Conservation (phyloP, 2,797 vertebrate species). For the Alauda arvensis region DNA sequence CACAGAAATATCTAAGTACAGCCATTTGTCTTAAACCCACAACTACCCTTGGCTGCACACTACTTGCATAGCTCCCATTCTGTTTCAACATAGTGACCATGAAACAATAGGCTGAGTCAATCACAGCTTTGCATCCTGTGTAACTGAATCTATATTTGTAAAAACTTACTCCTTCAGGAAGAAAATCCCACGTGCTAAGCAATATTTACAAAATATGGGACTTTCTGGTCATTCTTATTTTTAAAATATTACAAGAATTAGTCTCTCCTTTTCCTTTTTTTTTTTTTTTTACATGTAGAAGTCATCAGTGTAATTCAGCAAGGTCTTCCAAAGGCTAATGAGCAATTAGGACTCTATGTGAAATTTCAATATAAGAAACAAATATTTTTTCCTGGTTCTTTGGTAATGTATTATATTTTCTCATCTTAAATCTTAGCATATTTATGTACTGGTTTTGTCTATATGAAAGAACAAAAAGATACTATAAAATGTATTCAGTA, state of each 20-base stretch:
- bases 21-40: neutral
- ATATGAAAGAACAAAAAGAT: slow-evolving; percentile 25
- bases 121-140: neutral
- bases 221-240: neutral
- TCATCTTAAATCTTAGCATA: slow-evolving; percentile 22
- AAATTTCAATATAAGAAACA: neutral
- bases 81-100: neutral
- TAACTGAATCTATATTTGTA: neutral
- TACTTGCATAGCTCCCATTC: neutral
- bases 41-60: neutral
- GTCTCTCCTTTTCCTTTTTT: neutral
- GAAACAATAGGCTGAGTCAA: neutral
- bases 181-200: neutral
- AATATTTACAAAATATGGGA: neutral
- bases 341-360: neutral
- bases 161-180: neutral
- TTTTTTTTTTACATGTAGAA: neutral
- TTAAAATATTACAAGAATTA: neutral
- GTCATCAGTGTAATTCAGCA: neutral
- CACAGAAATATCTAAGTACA: neutral
- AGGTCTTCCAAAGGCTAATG: neutral
- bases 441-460: slow-evolving; percentile 46
- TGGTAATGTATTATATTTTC: neutral
- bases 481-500: slow-evolving; percentile 39
- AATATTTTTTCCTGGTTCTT: neutral